phyloP scores from a whole-genome alignment of 2,888 invertebrate genomes.

The Tetanocera ferruginea region DNA sequence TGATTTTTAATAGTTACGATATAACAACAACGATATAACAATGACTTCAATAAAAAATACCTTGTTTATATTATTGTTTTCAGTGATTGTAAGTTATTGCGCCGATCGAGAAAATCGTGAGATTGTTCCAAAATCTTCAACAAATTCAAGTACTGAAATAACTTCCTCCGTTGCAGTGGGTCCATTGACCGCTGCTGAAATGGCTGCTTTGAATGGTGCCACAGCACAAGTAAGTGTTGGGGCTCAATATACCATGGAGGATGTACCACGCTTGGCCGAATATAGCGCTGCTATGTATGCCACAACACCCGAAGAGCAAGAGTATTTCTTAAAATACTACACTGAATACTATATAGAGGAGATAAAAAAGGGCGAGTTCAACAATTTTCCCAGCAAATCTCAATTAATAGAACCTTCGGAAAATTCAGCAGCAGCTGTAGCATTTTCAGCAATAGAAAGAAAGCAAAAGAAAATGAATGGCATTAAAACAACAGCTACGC shows the following conservation, averaged over 20 bases:
- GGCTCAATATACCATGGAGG: slow-evolving; percentile 72
- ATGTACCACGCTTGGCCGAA: slow-evolving; percentile 81
- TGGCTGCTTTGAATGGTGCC: slow-evolving; percentile 33
- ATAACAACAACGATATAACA: no score
- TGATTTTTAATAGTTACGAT: no score
- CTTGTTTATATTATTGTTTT: slow-evolving; percentile 30
- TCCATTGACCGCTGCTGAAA: slow-evolving; percentile 45
- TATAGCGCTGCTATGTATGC: slow-evolving; percentile 83
- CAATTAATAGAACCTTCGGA: slow-evolving; percentile 70
- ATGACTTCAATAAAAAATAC: no score
- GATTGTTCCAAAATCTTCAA: slow-evolving; percentile 51
- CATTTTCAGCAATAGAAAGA: slow-evolving; percentile 83
- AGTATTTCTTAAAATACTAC: slow-evolving; percentile 80
- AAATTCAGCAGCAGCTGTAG: slow-evolving; percentile 90
- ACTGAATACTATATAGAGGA: slow-evolving; percentile 77
- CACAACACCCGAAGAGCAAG: slow-evolving; percentile 78
- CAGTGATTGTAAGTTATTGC: slow-evolving; percentile 69
- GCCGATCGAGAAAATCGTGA: slow-evolving; percentile 66
- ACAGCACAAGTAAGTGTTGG: slow-evolving; percentile 17
- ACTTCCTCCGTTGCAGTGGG: slow-evolving; percentile 41
- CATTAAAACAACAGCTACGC: slow-evolving; percentile 65
- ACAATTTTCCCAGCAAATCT: slow-evolving; percentile 58
- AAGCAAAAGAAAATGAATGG: slow-evolving; percentile 67
- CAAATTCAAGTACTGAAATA: slow-evolving; percentile 7
- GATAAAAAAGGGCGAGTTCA: slow-evolving; percentile 64